Conservation (phyloP, 2,888 invertebrate genomes). For the Phoenoteleia sp. region DNA sequence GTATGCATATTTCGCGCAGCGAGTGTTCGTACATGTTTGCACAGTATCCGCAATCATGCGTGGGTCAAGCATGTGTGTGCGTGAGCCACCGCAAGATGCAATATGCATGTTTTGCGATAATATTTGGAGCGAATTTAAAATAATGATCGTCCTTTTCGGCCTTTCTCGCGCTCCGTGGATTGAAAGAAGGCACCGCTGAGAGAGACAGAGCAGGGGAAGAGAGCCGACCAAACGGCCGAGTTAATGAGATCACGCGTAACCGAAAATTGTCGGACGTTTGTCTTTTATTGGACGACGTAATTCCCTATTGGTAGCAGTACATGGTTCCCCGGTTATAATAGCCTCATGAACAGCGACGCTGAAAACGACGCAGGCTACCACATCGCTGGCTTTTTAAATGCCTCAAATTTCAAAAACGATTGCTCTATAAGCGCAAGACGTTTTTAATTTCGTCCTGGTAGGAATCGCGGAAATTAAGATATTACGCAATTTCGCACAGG, state of each 20-base stretch:
- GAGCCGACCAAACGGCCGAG: constrained; percentile 79
- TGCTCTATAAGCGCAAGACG: constrained; percentile 46
- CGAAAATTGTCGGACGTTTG: constrained; percentile 85
- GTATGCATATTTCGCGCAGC: too few species aligned
- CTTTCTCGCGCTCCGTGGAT: constrained; percentile 54
- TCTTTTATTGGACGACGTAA: constrained; percentile 83
- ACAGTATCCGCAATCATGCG: constrained; percentile 14
- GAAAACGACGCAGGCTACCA: not conserved
- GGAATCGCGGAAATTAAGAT: constrained; percentile 27
- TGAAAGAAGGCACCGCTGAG: constrained; percentile 30
- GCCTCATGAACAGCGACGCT: constrained; percentile 13
- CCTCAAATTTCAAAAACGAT: constrained; percentile 50
- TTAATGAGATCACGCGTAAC: constrained; percentile 86
- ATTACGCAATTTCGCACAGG: constrained; percentile 30
- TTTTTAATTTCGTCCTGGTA: constrained; percentile 34
- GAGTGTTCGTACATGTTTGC: constrained; percentile 29
- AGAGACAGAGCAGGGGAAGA: too few species aligned
- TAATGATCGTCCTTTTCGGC: constrained; percentile 79
- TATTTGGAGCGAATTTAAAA: constrained; percentile 82
- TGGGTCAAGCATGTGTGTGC: constrained; percentile 29
- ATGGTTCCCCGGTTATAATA: constrained; percentile 36
- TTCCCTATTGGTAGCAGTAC: constrained; percentile 58
- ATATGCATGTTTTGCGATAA: constrained; percentile 81
- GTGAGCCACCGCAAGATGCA: constrained; percentile 79
- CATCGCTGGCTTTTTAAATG: constrained; percentile 41